Conservation (phyloP, 2,888 invertebrate genomes). For the Drepana falcataria region DNA sequence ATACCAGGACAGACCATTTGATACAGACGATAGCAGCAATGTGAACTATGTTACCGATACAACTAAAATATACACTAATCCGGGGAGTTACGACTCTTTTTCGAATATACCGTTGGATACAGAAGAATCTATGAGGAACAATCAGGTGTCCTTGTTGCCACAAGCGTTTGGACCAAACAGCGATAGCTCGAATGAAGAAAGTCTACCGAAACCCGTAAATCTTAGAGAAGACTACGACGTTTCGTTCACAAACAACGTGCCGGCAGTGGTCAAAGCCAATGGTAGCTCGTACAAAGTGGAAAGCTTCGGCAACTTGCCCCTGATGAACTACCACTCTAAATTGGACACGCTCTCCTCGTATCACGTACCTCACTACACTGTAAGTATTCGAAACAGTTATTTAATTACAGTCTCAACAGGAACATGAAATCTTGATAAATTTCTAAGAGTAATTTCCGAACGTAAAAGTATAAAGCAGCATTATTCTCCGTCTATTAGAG, state of each 20-base stretch:
- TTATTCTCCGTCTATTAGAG: too few relatives aligned
- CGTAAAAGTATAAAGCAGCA: too few relatives aligned
- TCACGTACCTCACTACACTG: slow-evolving; percentile 68
- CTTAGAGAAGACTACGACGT: slow-evolving; percentile 47
- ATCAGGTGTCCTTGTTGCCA: slow-evolving; percentile 8
- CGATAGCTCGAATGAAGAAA: slow-evolving; percentile 35
- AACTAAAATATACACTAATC: background rate
- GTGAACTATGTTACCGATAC: background rate
- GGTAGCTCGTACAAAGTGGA: slow-evolving; percentile 47
- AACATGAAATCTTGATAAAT: background rate
- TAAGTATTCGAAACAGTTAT: slow-evolving; percentile 37
- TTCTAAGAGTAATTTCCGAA: too few relatives aligned
- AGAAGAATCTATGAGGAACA: slow-evolving; percentile 25
- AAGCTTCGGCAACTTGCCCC: slow-evolving; percentile 55
- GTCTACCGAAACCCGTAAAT: slow-evolving; percentile 50
- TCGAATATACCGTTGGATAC: slow-evolving; percentile 17
- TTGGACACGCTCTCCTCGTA: slow-evolving; percentile 60
- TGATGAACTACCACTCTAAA: slow-evolving; percentile 63
- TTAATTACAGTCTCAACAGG: background rate
- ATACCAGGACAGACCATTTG: background rate
- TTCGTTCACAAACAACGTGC: slow-evolving; percentile 53
- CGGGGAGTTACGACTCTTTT: slow-evolving; percentile 8
- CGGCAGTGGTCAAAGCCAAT: slow-evolving; percentile 38
- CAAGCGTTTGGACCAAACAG: slow-evolving; percentile 3
- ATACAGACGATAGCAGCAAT: background rate